phyloP scores from a whole-genome alignment of 2,888 invertebrate genomes.

The Thymelicus lineola region DNA sequence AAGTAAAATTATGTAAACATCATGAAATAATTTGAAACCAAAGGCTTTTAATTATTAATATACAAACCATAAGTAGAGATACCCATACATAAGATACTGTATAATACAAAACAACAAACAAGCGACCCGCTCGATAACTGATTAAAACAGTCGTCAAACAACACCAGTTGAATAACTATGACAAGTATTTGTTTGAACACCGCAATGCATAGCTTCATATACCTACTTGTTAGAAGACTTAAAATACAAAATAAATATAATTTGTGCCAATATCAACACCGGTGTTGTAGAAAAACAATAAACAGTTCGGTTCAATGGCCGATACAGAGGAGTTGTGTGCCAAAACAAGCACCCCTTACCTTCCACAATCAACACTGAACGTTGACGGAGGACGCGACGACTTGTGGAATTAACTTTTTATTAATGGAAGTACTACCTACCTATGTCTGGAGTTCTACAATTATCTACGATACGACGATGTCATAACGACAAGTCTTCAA shows the following conservation, averaged over 20 bases:
- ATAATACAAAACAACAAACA: too few species aligned
- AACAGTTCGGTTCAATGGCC: conserved; percentile 76
- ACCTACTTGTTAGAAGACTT: conserved; percentile 57
- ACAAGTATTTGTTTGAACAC: conserved; percentile 3
- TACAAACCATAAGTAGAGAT: too few species aligned
- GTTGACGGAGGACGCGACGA: conserved; percentile 36
- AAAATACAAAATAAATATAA: conserved; percentile 79
- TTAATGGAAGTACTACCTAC: too few species aligned
- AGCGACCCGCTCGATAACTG: too few species aligned
- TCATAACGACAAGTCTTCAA: too few species aligned
- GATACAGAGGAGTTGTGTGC: conserved; percentile 65
- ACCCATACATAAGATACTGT: too few species aligned
- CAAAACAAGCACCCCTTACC: conserved; percentile 78
- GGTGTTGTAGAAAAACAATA: conserved; percentile 78
- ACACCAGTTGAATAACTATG: neutral
- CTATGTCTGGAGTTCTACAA: too few species aligned
- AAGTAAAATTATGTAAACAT: too few species aligned
- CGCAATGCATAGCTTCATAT: neutral
- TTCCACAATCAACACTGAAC: conserved; percentile 56
- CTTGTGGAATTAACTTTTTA: conserved; percentile 17
- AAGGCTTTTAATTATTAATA: too few species aligned
- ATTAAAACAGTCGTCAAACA: neutral
- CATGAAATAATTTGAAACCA: too few species aligned
- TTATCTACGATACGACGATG: too few species aligned
- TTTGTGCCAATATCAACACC: conserved; percentile 80